Evolutionary conservation across 2,797 vertebrate genomes (phyloP).

Genomic region (Amniataba percoides): DNA sequence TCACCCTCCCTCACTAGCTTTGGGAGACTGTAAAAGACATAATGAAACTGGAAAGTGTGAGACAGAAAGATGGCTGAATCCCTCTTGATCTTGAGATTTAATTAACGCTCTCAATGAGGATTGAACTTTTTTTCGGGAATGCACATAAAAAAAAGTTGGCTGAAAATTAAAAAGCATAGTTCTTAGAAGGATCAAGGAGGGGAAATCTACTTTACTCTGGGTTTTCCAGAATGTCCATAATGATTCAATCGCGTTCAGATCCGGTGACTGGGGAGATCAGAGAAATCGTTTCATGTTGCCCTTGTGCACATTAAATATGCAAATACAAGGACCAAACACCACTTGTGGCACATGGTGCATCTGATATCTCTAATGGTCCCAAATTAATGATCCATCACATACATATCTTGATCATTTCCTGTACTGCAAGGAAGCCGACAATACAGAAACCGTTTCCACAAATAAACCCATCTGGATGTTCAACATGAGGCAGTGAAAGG

Average conservation of each 20-base stretch:
- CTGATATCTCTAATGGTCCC: not conserved
- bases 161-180: constrained; percentile 17
- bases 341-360: not conserved
- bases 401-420: no score
- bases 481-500: not conserved
- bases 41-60: constrained; percentile 20
- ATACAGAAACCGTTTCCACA: not conserved
- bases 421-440: no score
- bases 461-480: not conserved
- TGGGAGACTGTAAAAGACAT: constrained; percentile 10
- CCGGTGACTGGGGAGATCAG: constrained; percentile 11
- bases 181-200: constrained; percentile 16
- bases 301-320: constrained; percentile 17
- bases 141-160: not conserved
- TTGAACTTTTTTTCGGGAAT: constrained; percentile 4
- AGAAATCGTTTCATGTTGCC: not conserved
- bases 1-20: constrained; percentile 40
- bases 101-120: constrained; percentile 2
- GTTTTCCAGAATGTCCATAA: constrained; percentile 1
- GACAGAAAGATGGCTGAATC: constrained; percentile 24
- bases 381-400: not conserved
- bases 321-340: not conserved
- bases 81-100: constrained; percentile 35
- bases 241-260: constrained; percentile 13
- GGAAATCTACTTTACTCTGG: constrained; percentile 5